phyloP scores from a whole-genome alignment of 2,797 vertebrate species.

The Sebastiscus albofasciatus region DNA sequence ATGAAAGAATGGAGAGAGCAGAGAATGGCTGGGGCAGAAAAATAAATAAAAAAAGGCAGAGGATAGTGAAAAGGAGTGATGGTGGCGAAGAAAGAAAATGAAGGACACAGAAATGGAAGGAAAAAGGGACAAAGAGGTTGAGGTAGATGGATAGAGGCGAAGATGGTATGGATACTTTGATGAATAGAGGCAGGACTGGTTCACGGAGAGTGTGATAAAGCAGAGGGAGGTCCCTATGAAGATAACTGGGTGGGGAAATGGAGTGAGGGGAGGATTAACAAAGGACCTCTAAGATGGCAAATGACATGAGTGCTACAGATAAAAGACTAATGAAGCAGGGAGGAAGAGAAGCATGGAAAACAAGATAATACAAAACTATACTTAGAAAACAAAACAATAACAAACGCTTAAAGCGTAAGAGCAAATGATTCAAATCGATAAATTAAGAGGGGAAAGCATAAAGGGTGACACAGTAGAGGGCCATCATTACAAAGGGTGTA shows the following conservation, averaged over 20 bases:
- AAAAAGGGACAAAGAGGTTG: slow-evolving; percentile 42
- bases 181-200: slow-evolving; percentile 46
- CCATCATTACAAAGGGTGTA: background rate
- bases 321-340: background rate
- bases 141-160: slow-evolving; percentile 44
- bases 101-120: slow-evolving; percentile 54
- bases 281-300: slow-evolving; percentile 36
- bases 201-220: slow-evolving; percentile 58
- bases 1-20: slow-evolving; percentile 64
- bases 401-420: background rate
- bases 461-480: background rate
- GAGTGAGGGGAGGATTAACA: slow-evolving; percentile 38
- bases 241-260: slow-evolving; percentile 51
- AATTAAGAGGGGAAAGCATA: background rate
- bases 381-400: background rate
- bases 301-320: slow-evolving; percentile 21
- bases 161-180: slow-evolving; percentile 56
- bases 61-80: slow-evolving; percentile 60
- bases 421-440: background rate
- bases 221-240: slow-evolving; percentile 45
- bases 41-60: slow-evolving; percentile 26
- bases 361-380: background rate
- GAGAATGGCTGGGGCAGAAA: slow-evolving; percentile 32
- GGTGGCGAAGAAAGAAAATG: slow-evolving; percentile 53
- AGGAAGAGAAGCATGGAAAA: background rate